These are phyloP conservation scores for Tipula unca DNA, from an alignment of 2,888 invertebrate genomes.

Conservation along the genomic window DNA sequence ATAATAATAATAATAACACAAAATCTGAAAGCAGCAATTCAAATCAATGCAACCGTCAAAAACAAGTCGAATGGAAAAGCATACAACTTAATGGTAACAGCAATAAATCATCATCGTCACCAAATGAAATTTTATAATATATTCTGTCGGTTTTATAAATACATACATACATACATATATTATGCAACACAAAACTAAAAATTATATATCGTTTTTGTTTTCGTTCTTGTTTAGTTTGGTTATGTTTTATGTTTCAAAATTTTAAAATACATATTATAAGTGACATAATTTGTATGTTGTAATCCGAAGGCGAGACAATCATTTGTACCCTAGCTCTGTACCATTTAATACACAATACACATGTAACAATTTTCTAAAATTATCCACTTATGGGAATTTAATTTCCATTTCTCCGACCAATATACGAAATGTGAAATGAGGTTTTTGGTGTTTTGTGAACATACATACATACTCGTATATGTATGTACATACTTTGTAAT, in stretches of 20 bases:
- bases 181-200: not conserved
- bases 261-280: not conserved
- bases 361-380: not conserved
- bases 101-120: not conserved
- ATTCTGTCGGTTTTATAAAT: not conserved
- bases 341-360: not conserved
- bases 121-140: constrained; percentile 16
- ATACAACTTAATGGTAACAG: not conserved
- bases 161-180: not conserved
- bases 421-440: too few relatives aligned
- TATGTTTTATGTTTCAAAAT: too few relatives aligned
- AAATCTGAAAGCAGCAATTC: not conserved
- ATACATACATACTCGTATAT: not conserved
- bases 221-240: not conserved
- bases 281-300: not conserved
- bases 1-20: not conserved
- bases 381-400: not conserved
- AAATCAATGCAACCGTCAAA: not conserved
- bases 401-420: too few relatives aligned
- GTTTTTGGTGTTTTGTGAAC: not conserved
- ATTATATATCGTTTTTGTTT: not conserved
- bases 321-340: too few relatives aligned
- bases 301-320: too few relatives aligned
- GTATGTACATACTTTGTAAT: not conserved
- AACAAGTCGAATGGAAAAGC: not conserved